Conservation (phyloP, 2,113 vertebrate species). For the Pagrus major region DNA sequence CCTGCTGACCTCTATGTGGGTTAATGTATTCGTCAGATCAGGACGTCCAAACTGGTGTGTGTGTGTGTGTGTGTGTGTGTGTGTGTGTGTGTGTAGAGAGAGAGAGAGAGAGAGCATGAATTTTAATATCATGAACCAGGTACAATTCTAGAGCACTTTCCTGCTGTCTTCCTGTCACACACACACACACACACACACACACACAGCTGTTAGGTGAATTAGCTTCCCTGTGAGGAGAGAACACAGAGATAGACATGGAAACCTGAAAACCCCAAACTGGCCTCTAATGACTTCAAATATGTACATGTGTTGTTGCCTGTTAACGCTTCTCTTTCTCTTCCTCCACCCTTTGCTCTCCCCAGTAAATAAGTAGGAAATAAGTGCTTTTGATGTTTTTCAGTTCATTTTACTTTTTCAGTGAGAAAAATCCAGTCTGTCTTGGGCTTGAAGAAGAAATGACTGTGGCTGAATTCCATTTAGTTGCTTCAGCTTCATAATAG, state of each 20-base stretch:
- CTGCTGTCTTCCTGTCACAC: slow-evolving; percentile 3
- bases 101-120: neutral
- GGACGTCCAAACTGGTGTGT: neutral
- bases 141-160: slow-evolving; percentile 4
- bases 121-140: neutral
- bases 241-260: slow-evolving; percentile 50
- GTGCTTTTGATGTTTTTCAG: no score
- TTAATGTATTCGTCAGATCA: slow-evolving; percentile 27
- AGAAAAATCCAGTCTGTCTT: no score
- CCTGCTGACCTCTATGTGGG: neutral
- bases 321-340: slow-evolving; percentile 7
- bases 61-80: slow-evolving; percentile 27
- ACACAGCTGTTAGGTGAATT: slow-evolving; percentile 70
- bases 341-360: neutral
- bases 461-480: no score
- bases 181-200: slow-evolving; percentile 34
- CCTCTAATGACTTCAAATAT: slow-evolving; percentile 66
- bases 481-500: no score
- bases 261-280: slow-evolving; percentile 63
- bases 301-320: slow-evolving; percentile 29
- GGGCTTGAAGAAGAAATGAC: no score
- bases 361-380: no score
- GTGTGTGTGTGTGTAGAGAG: neutral
- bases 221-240: slow-evolving; percentile 35
- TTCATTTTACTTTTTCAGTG: no score